Evolutionary conservation across 2,113 vertebrate genomes (phyloP).

Genomic region (Engystomops pustulosus): DNA sequence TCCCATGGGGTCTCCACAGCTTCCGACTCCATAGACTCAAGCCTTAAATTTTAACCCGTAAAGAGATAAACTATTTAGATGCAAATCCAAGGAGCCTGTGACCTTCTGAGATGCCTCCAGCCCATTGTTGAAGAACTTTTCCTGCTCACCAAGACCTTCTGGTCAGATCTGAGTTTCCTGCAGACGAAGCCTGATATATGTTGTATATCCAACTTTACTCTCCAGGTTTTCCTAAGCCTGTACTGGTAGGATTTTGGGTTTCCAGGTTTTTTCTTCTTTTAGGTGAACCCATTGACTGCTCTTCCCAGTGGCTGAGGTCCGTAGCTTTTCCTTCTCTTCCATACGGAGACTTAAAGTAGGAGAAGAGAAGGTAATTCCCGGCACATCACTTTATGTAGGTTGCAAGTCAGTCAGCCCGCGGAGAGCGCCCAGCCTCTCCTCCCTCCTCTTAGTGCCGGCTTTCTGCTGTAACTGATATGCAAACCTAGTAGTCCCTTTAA

Average conservation of each 20-base stretch:
- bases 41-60: too few relatives aligned
- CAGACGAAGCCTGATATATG: background rate
- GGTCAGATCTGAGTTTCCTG: background rate
- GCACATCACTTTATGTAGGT: slow-evolving; percentile 45
- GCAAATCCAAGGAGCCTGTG: background rate
- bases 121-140: background rate
- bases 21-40: slow-evolving; percentile 12
- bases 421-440: slow-evolving; percentile 18
- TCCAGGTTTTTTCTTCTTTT: background rate
- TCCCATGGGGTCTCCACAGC: background rate
- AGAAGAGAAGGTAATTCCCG: slow-evolving; percentile 23
- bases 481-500: slow-evolving; percentile 36
- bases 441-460: slow-evolving; percentile 35
- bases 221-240: background rate
- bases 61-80: background rate
- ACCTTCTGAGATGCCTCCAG: background rate
- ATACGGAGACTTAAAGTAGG: slow-evolving; percentile 24
- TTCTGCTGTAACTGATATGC: slow-evolving; percentile 52
- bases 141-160: background rate
- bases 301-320: background rate
- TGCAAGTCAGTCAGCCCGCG: slow-evolving; percentile 38
- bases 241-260: background rate
- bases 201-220: background rate
- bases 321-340: background rate
- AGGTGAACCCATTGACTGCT: background rate